phyloP scores from a whole-genome alignment of 2,797 vertebrate genomes.

The Lacerta agilis region DNA sequence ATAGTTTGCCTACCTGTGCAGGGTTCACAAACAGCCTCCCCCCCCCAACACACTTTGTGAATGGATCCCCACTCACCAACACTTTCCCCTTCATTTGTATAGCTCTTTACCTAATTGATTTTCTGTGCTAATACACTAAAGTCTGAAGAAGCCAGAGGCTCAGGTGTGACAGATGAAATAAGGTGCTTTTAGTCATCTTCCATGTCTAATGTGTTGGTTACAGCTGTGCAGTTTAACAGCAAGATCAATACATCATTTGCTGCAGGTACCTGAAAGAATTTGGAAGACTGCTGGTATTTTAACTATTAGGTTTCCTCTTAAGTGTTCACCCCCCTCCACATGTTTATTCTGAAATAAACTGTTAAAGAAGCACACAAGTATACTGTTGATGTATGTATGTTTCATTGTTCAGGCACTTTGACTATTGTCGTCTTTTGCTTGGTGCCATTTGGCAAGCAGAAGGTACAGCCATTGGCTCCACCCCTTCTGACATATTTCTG shows the following conservation, averaged over 20 bases:
- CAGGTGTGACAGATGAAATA: slow-evolving; percentile 84
- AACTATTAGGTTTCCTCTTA: slow-evolving; percentile 74
- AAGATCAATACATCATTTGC: slow-evolving; percentile 84
- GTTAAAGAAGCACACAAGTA: slow-evolving; percentile 19
- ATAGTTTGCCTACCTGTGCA: slow-evolving; percentile 60
- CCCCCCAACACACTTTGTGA: slow-evolving; percentile 61
- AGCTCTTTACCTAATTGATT: slow-evolving; percentile 84
- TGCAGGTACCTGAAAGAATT: slow-evolving; percentile 74
- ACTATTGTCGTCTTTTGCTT: slow-evolving; percentile 32
- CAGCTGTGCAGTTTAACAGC: slow-evolving; percentile 81
- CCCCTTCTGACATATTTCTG: neutral
- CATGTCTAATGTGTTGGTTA: slow-evolving; percentile 84
- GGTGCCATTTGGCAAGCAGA: neutral
- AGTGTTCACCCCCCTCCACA: slow-evolving; percentile 8
- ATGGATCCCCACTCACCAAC: slow-evolving; percentile 62
- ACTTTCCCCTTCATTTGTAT: slow-evolving; percentile 79
- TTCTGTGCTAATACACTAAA: slow-evolving; percentile 82
- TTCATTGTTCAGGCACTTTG: slow-evolving; percentile 28
- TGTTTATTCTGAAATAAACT: slow-evolving; percentile 16
- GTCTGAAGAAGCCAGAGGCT: slow-evolving; percentile 78
- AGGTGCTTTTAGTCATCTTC: slow-evolving; percentile 81
- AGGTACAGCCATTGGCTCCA: neutral
- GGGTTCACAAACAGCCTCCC: slow-evolving; percentile 62
- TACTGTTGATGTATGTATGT: neutral
- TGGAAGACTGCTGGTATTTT: slow-evolving; percentile 73